Evolutionary conservation across 2,113 vertebrate genomes (phyloP).

Genomic region (Coracopsis vasa): DNA sequence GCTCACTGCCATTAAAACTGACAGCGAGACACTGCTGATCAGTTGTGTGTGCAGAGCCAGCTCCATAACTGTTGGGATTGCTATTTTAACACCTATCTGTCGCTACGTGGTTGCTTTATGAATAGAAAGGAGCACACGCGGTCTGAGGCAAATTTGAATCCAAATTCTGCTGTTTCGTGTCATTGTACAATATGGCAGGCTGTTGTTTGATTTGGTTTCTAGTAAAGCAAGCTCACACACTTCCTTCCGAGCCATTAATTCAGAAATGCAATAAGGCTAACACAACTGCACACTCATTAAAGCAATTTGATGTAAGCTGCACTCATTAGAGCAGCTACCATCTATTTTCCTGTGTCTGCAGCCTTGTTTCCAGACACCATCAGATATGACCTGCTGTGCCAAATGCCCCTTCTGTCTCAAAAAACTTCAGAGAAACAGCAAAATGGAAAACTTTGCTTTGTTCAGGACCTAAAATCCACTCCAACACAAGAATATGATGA

Average conservation of each 20-base stretch:
- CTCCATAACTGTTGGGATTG: not conserved
- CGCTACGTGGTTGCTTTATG: not conserved
- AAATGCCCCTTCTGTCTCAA: not conserved
- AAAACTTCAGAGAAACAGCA: not conserved
- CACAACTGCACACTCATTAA: constrained; percentile 30
- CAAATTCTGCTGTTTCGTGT: not conserved
- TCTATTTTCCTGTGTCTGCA: not conserved
- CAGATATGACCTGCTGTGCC: constrained; percentile 18
- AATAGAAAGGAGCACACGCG: not conserved
- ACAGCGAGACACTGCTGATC: not conserved
- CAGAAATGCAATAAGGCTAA: constrained; percentile 3
- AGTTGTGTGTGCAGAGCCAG: not conserved
- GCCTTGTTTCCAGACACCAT: not conserved
- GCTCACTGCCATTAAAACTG: not conserved
- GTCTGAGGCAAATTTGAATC: not conserved
- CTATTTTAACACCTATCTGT: not conserved
- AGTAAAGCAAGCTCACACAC: constrained; percentile 7
- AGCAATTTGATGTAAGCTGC: constrained; percentile 12
- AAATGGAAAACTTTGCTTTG: not conserved
- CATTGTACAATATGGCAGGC: not conserved
- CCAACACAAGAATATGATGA: not conserved
- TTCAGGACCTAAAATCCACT: not conserved
- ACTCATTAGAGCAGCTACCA: constrained; percentile 5
- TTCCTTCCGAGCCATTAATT: constrained; percentile 48
- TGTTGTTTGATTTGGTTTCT: constrained; percentile 1